A percentile compares a stretch with the other conserved stretches of the same genome.
phyloP scores from a whole-genome alignment of 2,888 invertebrate species.

The Poecilus cupreus region DNA sequence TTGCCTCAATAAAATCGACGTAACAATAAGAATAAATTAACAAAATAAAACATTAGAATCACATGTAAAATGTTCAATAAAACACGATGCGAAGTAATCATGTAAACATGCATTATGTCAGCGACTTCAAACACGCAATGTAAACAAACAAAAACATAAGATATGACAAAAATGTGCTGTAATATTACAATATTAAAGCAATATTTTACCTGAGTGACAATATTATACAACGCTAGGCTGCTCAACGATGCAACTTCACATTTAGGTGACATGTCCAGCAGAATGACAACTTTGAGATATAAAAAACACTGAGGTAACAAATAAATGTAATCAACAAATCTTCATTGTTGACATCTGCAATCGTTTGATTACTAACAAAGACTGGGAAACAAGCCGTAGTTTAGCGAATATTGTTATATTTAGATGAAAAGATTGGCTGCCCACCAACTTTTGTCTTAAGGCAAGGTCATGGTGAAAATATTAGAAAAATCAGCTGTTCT shows the following conservation, averaged over 20 bases:
- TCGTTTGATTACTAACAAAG: conserved; percentile 32
- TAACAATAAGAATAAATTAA: neutral
- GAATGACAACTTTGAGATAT: neutral
- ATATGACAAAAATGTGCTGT: neutral
- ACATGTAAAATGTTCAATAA: too few relatives aligned
- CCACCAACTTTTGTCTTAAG: conserved; percentile 27
- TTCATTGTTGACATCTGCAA: conserved; percentile 26
- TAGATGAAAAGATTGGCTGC: conserved; percentile 46
- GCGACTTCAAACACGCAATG: neutral
- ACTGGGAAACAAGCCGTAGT: conserved; percentile 7
- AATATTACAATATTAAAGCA: neutral
- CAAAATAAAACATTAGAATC: neutral
- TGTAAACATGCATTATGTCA: neutral
- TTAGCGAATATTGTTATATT: conserved; percentile 55
- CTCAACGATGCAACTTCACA: conserved; percentile 47
- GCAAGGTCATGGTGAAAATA: conserved; percentile 22
- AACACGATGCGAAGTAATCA: neutral
- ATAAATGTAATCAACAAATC: neutral
- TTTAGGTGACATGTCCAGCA: conserved; percentile 43
- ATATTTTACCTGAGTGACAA: conserved; percentile 50
- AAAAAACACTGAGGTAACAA: neutral
- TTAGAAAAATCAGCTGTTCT: too few relatives aligned
- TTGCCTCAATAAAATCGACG: neutral
- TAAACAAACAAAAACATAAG: neutral
- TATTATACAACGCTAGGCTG: conserved; percentile 29